Evolutionary conservation across 2,113 vertebrate genomes (phyloP).

Genomic region (Ornithorhynchus anatinus): DNA sequence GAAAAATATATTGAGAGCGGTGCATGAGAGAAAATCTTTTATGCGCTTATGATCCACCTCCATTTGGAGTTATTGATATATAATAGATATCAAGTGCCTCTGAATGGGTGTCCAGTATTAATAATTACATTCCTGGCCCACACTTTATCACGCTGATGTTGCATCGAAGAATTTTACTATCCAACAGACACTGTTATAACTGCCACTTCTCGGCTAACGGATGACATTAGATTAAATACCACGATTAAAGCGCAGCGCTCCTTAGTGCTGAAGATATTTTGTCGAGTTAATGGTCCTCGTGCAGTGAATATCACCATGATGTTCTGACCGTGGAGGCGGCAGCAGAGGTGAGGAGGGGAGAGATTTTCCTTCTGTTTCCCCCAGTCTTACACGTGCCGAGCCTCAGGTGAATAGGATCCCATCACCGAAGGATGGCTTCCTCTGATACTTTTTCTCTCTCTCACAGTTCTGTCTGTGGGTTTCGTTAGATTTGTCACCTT

Average conservation of each 20-base stretch:
- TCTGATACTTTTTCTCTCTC: no score
- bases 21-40: conserved; percentile 22
- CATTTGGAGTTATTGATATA: conserved; percentile 24
- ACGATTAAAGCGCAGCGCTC: background rate
- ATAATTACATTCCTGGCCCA: conserved; percentile 18
- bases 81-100: conserved; percentile 20
- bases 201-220: conserved; percentile 9
- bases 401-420: no score
- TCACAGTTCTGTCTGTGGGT: no score
- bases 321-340: no score
- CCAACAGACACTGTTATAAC: background rate
- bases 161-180: conserved; percentile 21
- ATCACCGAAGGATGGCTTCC: no score
- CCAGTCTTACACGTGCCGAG: no score
- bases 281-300: background rate
- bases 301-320: background rate
- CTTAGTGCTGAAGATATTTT: background rate
- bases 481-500: no score
- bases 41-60: conserved; percentile 4
- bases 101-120: conserved; percentile 21
- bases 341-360: no score
- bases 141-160: conserved; percentile 25
- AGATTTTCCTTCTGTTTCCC: no score
- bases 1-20: conserved; percentile 21
- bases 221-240: background rate